Conservation (phyloP, 2,113 vertebrate genomes). For the Xenopus borealis region DNA sequence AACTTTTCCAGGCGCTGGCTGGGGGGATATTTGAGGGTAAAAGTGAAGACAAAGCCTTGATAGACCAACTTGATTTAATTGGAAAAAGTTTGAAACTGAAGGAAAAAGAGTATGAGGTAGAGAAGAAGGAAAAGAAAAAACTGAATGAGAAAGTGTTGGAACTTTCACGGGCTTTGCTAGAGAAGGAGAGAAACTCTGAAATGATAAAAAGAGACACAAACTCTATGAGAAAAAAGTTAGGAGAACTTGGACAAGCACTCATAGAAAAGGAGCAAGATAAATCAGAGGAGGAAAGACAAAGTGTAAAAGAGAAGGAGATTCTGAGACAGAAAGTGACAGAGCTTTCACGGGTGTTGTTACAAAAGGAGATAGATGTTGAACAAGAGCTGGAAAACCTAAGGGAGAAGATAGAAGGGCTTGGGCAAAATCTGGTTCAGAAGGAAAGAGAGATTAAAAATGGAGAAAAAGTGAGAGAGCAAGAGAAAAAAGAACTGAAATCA, state of each 20-base stretch:
- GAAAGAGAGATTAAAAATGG: background rate
- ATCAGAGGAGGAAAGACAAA: background rate
- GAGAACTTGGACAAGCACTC: conserved; percentile 34
- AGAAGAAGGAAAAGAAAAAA: background rate
- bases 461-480: background rate
- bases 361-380: conserved; percentile 9
- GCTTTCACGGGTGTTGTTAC: background rate
- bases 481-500: background rate
- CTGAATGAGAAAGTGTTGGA: background rate
- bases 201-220: conserved; percentile 44
- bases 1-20: background rate
- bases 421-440: background rate
- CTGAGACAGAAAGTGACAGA: conserved; percentile 6
- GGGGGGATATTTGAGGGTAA: background rate
- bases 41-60: background rate
- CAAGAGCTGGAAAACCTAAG: background rate
- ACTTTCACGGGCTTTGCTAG: conserved; percentile 3
- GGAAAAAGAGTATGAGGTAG: background rate
- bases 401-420: background rate
- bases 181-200: conserved; percentile 39
- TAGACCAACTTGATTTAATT: background rate
- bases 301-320: background rate
- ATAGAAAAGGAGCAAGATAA: conserved; percentile 35
- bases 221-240: conserved; percentile 44
- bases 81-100: background rate